Evolutionary conservation across 2,797 vertebrate genomes (phyloP), one percentile per base, ranked within the genome.

Genomic region (Uromys caudimaculatus): DNA sequence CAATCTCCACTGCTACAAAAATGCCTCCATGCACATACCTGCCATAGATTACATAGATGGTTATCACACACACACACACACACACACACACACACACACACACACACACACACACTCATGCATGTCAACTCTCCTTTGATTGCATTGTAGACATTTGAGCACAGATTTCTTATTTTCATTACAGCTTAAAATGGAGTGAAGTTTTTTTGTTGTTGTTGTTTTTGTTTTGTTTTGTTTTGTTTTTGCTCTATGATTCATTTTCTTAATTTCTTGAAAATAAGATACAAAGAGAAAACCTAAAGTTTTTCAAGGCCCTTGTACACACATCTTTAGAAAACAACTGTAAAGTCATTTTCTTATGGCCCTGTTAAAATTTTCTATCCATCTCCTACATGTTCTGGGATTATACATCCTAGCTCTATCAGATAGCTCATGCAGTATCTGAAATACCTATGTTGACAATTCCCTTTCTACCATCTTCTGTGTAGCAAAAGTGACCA

Each of bases 251-350:
- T 78, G 78, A 81, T 64, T 84, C 56, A 41, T 41, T 56, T 78
- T 77, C n/a, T 91, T 69, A 76, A 52, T 91, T 96, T 93, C 62
- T 89, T 91, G 11, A 21, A 92, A 62, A 96, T 41, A 75, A 58
- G 82, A 97, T 64, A 52, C 52, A 86, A 92, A 85, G 79, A 89
- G 60, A 96, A 79, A 82, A 6, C 23, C 54, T 75, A 64, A 73
- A 88, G 89, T 83, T 97, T 90, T 91, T 73, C 97, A 84, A 71
- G 0, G 10, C 19, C n/a, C 81, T 77, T 69, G 27, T 58, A 69
- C n/a, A 69, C 29, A 86, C 54, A 56, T 35, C 71, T 98, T 95
- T 84, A 79, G 81, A 97, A 97, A 93, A 95, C 95, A 95, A 96
- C 94, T 85, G 87, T n/a, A 0, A 67, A 86, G 93, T 91, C 41